Evolutionary conservation across 2,113 vertebrate genomes (phyloP).

Genomic region (Chloropsis cyanopogon): DNA sequence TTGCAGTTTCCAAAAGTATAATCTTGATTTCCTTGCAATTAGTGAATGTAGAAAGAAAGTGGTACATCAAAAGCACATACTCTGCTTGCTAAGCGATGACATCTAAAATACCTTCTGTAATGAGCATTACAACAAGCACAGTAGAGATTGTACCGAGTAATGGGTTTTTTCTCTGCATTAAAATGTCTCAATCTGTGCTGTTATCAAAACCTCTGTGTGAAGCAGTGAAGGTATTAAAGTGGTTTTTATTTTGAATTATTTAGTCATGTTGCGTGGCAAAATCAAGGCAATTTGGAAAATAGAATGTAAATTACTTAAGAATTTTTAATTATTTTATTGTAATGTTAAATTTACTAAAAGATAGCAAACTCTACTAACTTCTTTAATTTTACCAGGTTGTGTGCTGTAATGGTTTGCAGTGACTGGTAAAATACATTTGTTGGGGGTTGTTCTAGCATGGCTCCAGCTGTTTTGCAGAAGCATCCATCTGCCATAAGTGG

Average conservation of each 20-base stretch:
- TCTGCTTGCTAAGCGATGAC: not conserved
- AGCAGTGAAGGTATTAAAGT: not conserved
- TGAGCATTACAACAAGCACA: not conserved
- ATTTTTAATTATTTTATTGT: not conserved
- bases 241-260: not conserved
- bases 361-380: not conserved
- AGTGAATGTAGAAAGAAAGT: conserved; percentile 1
- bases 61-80: conserved; percentile 9
- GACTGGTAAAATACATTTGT: not conserved
- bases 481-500: not conserved
- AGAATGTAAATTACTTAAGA: not conserved
- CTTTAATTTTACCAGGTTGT: not conserved
- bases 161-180: not conserved
- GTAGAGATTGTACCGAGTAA: not conserved
- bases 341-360: not conserved
- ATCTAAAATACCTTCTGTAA: conserved; percentile 40
- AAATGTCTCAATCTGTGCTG: not conserved
- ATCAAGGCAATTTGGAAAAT: not conserved
- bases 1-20: conserved; percentile 15
- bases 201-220: not conserved
- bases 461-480: not conserved
- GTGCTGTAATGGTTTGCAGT: not conserved
- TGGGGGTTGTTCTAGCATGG: not conserved
- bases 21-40: conserved; percentile 45
- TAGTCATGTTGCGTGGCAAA: not conserved